Evolutionary conservation across 2,888 invertebrate genomes (phyloP), one percentile per base, ranked within the genome.

Genomic region (Antheraea assamensis): DNA sequence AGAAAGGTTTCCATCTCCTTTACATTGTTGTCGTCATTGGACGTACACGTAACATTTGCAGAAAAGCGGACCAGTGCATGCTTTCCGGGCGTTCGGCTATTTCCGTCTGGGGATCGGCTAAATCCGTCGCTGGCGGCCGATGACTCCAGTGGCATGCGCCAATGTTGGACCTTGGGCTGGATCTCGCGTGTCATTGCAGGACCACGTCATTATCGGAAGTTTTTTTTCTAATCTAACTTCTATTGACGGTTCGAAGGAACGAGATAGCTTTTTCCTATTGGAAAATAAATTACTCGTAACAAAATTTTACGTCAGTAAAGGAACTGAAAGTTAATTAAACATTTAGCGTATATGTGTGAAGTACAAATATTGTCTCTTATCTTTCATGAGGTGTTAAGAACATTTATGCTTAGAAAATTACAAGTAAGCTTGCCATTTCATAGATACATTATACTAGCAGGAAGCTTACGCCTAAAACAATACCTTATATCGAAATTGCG

Each of bases 81-180:
- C 83, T 90, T 88, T 89, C 89, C 91, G 88, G 86, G 86, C 88
- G 86, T 90, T 93, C 90, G 93, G 88, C 86, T 94, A 93, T 93
- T 93, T 91, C 90, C 91, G 92, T 88, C 86, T 78, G 77, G 81
- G 79, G 87, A 90, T 92, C 91, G 91, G 90, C 90, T 93, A 92
- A 90, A 90, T 92, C 88, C 90, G 93, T 89, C 90, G 83, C 76
- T 82, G 81, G 83, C 92, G 94, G 94, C 89, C 93, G 92, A 93
- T 94, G 94, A 94, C 94, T 92, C 87, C 89, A 79, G 77, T 84
- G 89, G 91, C 89, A 90, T 88, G 89, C 89, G 89, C 87, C 83
- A 84, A 85, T 87, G 86, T 86, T 87, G 87, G 90, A 92, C 92
- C 90, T 91, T 91, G 90, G 72, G 72, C 73, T 71, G 47, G 71